Percentiles rank a stretch among this genome's conserved stretches.
Conservation (phyloP, 2,797 vertebrate genomes). For the Protosalanx chinensis region DNA sequence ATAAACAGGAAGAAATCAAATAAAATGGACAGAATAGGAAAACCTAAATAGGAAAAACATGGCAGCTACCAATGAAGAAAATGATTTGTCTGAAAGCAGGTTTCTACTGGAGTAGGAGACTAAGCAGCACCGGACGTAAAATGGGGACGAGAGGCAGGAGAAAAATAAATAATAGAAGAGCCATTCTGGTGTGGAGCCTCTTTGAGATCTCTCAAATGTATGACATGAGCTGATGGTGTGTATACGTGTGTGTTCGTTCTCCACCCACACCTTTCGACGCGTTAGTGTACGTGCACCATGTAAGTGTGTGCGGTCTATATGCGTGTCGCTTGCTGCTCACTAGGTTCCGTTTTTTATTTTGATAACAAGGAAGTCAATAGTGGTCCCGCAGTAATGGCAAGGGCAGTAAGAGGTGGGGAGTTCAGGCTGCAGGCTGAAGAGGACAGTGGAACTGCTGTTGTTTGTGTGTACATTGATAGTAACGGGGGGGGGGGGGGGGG, state of each 20-base stretch:
- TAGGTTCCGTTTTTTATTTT: conserved; percentile 23
- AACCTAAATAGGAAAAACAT: conserved; percentile 21
- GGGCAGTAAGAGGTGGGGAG: conserved; percentile 16
- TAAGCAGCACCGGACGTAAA: conserved; percentile 16
- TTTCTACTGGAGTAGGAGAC: conserved; percentile 41
- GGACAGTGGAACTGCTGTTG: too few species aligned
- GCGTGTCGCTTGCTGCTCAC: conserved; percentile 25
- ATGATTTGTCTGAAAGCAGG: conserved; percentile 27
- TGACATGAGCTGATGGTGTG: not conserved
- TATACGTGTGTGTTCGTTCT: not conserved
- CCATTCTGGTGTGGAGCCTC: not conserved
- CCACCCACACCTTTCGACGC: not conserved
- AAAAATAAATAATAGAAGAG: conserved; percentile 9
- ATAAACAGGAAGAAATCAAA: too few species aligned
- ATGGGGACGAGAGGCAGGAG: too few species aligned
- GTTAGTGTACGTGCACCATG: conserved; percentile 5
- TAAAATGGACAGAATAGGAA: not conserved
- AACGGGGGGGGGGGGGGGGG: not conserved
- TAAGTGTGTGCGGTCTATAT: conserved; percentile 22
- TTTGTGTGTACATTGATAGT: too few species aligned
- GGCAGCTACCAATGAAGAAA: conserved; percentile 17
- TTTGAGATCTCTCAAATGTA: conserved; percentile 6
- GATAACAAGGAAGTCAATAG: conserved; percentile 26
- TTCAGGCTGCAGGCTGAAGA: conserved; percentile 35
- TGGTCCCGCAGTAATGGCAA: conserved; percentile 23